Conservation (phyloP, 1,140 invertebrate genomes). For the Drosophila saltans region DNA sequence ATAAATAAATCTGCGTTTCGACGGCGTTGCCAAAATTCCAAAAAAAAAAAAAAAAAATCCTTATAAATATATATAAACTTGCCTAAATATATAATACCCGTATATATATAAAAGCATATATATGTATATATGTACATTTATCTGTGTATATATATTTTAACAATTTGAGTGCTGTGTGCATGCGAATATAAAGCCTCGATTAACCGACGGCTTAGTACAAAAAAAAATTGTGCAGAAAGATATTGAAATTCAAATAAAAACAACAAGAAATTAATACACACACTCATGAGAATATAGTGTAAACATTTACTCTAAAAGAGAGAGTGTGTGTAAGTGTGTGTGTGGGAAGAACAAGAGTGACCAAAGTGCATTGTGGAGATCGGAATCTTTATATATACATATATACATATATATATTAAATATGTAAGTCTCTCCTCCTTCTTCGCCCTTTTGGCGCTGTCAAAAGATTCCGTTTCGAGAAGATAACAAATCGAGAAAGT, state of each 20-base stretch:
- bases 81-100: background rate
- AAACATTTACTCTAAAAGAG: background rate
- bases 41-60: background rate
- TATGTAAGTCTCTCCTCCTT: constrained; percentile 4
- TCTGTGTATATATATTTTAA: constrained; percentile 16
- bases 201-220: constrained; percentile 43
- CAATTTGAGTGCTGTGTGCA: constrained; percentile 54
- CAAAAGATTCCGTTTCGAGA: background rate
- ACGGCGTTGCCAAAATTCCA: constrained; percentile 5
- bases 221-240: constrained; percentile 1
- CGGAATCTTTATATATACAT: background rate
- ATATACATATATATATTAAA: background rate
- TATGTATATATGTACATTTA: background rate
- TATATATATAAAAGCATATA: background rate
- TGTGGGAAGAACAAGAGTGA: background rate
- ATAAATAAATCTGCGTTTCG: background rate
- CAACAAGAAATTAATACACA: background rate
- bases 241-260: constrained; percentile 13
- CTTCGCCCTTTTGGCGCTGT: background rate
- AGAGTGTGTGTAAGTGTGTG: background rate
- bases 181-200: constrained; percentile 31
- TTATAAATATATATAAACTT: background rate
- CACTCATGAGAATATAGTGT: constrained; percentile 5
- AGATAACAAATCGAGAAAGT: constrained; percentile 35
- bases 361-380: background rate